Evolutionary conservation across 2,797 vertebrate genomes (phyloP).

Genomic region (Hydrocynus forskahlii): DNA sequence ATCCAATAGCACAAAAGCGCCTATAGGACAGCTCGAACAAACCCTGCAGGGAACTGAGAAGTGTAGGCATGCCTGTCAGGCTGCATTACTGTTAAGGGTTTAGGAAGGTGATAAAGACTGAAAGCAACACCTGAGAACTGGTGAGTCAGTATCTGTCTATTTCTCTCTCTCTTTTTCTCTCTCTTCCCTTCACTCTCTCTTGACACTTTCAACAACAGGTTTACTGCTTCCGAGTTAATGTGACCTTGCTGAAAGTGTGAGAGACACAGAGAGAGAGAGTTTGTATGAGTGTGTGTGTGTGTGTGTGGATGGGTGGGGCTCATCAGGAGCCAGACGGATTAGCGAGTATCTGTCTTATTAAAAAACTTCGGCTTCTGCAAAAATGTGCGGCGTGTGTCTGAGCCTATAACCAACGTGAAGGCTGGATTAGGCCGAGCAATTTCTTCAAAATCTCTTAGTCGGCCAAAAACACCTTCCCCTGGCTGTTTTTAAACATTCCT

Average conservation of each 20-base stretch:
- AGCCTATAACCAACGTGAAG: conserved; percentile 16
- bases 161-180: not conserved
- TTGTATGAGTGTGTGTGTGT: conserved; percentile 30
- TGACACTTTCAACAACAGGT: not conserved
- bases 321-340: conserved; percentile 54
- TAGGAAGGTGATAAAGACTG: conserved; percentile 17
- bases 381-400: conserved; percentile 23
- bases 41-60: conserved; percentile 17
- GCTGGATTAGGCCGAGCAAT: conserved; percentile 26
- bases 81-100: conserved; percentile 15
- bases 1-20: conserved; percentile 17
- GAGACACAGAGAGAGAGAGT: not conserved
- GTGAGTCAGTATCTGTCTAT: conserved; percentile 14
- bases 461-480: not conserved
- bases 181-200: not conserved
- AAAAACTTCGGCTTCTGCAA: conserved; percentile 38
- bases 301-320: conserved; percentile 35
- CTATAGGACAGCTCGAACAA: conserved; percentile 12
- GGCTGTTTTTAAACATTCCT: conserved; percentile 14
- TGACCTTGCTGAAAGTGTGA: conserved; percentile 11
- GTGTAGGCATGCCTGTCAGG: conserved; percentile 3
- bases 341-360: conserved; percentile 52
- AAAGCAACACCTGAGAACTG: conserved; percentile 26
- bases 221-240: conserved; percentile 22
- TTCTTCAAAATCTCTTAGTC: conserved; percentile 4